A percentile compares a stretch with the other conserved stretches of the same genome.
phyloP scores from a whole-genome alignment of 2,113 vertebrate genomes.

The Tapirus terrestris region DNA sequence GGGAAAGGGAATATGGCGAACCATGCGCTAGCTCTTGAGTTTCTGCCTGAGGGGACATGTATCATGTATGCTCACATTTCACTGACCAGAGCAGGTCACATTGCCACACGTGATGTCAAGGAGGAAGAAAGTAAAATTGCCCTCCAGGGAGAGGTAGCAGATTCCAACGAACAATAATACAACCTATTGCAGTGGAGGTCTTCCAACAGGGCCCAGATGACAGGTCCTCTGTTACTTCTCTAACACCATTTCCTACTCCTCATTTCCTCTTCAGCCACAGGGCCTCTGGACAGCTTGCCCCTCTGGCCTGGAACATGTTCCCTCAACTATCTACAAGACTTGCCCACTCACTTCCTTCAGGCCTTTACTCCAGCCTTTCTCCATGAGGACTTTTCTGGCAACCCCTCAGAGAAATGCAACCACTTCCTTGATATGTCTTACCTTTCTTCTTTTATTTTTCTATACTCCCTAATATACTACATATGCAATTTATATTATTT shows the following conservation, averaged over 20 bases:
- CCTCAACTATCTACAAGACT: not conserved
- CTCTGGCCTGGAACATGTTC: not conserved
- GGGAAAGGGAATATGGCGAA: not conserved
- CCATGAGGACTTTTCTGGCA: not conserved
- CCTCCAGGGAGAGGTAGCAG: not conserved
- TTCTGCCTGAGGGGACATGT: not conserved
- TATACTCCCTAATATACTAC: not conserved
- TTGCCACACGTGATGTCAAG: not conserved
- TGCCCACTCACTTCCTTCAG: not conserved
- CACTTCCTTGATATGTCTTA: not conserved
- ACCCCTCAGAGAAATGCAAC: not conserved
- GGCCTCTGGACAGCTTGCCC: not conserved
- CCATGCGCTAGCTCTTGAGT: not conserved
- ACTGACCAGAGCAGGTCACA: not conserved
- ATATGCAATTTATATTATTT: not conserved
- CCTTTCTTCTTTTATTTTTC: not conserved
- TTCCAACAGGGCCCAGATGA: not conserved
- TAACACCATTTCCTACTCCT: not conserved
- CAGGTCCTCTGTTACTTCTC: not conserved
- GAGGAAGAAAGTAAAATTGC: not conserved
- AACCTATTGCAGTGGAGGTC: not conserved
- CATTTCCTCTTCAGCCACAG: not conserved
- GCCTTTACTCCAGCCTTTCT: not conserved
- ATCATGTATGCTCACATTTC: not conserved
- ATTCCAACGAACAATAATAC: not conserved